Evolutionary conservation across 2,113 vertebrate genomes (phyloP), one percentile per base, ranked within the genome.

Genomic region (Cathartes aura): DNA sequence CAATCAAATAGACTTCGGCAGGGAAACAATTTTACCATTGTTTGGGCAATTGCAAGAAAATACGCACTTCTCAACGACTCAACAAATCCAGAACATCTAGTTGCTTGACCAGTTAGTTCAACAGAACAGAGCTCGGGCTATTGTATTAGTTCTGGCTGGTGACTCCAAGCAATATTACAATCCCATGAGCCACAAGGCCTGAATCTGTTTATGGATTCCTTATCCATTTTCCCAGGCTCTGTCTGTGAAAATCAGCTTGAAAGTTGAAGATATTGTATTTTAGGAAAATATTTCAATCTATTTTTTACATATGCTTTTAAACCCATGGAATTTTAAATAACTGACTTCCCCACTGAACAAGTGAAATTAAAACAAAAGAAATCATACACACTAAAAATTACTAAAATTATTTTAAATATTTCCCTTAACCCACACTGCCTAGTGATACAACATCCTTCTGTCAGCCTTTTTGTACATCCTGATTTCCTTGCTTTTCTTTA

Each of bases 61-160:
- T 13, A 68, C 1, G 0, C 14, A 7, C 40, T 82, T 78, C 30
- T 34, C 8, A 22, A 5, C 0, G 8, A 13, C 32, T 63, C 40
- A 21, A 20, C 47, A 45, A 38, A 32, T 32, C 26, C 47, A 17
- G 19, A 32, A 5, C 43, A 23, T 8, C 23, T 36, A 36, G 43
- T 5, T 36, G 53, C 70, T 74, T 34, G 18, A 43, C 68, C 15
- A n/a, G 10, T 15, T 29, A 45, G n/a, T 7, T 59, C 55, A 56
- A 12, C 24, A 42, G 47, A 52, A 56, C 18, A 50, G 50, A 43
- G 24, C 30, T 42, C 0, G 1, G 48, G 71, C 38, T 60, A 2
- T 9, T 52, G 24, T 8, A 3, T 22, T 29, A 12, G 40, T 56
- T n/a, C 58, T 59, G 55, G 64, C 56, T 38, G 50, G 19, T 50